Conservation (phyloP, 2,113 vertebrate species). For the Pteropus alecto region DNA sequence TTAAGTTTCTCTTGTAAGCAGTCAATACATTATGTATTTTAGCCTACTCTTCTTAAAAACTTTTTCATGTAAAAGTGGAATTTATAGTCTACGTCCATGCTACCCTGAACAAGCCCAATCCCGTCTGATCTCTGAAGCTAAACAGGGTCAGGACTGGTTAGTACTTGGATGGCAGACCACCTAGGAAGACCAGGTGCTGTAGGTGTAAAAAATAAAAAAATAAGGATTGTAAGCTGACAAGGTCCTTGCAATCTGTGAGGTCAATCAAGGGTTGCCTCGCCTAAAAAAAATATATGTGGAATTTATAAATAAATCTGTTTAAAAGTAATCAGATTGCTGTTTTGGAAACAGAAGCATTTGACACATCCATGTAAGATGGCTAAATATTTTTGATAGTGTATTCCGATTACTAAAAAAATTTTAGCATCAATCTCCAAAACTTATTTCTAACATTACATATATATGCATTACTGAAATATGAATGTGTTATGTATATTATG, state of each 20-base stretch:
- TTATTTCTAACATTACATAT: neutral
- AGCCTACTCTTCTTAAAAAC: neutral
- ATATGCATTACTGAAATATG: neutral
- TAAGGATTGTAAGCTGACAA: too few relatives aligned
- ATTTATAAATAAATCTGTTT: slow-evolving; percentile 3
- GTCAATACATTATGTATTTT: neutral
- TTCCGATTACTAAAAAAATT: neutral
- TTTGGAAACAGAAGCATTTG: neutral
- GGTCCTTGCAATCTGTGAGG: too few relatives aligned
- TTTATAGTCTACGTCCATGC: neutral
- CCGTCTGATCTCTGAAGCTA: too few relatives aligned
- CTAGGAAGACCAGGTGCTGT: too few relatives aligned
- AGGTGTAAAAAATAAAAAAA: too few relatives aligned
- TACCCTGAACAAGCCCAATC: too few relatives aligned
- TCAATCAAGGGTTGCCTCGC: too few relatives aligned
- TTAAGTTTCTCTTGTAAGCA: neutral
- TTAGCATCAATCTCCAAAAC: neutral
- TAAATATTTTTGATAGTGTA: neutral
- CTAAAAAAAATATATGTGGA: neutral
- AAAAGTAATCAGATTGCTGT: neutral
- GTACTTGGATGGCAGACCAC: too few relatives aligned
- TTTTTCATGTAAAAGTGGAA: neutral
- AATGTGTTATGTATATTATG: neutral
- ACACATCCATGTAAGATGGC: neutral
- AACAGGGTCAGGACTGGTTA: too few relatives aligned